Conservation (phyloP, 2,797 vertebrate species). For the Semaprochilodus insignis region DNA sequence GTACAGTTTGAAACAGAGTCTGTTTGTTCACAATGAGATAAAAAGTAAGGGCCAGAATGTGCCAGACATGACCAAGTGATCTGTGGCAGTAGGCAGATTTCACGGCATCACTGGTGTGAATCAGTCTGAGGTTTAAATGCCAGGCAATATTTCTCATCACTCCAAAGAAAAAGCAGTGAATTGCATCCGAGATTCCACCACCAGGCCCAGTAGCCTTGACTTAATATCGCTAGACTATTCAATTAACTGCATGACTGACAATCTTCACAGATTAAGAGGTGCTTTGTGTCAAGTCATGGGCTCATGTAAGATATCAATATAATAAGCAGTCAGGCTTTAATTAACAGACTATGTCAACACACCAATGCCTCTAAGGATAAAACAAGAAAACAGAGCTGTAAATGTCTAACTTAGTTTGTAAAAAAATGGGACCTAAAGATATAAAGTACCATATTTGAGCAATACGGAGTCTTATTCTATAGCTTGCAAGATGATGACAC, state of each 20-base stretch:
- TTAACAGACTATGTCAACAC: too few relatives aligned
- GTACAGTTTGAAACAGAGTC: background rate
- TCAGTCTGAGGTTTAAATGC: background rate
- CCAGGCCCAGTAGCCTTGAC: background rate
- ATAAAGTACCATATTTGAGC: too few relatives aligned
- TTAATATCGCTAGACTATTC: too few relatives aligned
- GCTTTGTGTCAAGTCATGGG: background rate
- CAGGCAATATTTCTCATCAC: background rate
- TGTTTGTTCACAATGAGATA: background rate
- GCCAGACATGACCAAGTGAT: background rate
- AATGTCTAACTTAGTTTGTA: too few relatives aligned
- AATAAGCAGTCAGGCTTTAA: background rate
- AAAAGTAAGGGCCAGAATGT: background rate
- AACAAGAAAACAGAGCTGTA: too few relatives aligned
- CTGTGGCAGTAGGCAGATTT: background rate
- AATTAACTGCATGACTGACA: background rate
- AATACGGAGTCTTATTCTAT: too few relatives aligned
- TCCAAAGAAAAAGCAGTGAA: background rate
- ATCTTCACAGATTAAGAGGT: background rate
- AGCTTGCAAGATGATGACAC: too few relatives aligned
- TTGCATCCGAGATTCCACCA: background rate
- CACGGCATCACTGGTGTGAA: background rate
- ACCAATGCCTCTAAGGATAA: too few relatives aligned
- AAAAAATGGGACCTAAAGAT: too few relatives aligned
- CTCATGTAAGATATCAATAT: background rate